These are phyloP conservation scores for Lycophotia porphyrea DNA, from an alignment of 2,888 invertebrate species.

Conservation along the genomic window DNA sequence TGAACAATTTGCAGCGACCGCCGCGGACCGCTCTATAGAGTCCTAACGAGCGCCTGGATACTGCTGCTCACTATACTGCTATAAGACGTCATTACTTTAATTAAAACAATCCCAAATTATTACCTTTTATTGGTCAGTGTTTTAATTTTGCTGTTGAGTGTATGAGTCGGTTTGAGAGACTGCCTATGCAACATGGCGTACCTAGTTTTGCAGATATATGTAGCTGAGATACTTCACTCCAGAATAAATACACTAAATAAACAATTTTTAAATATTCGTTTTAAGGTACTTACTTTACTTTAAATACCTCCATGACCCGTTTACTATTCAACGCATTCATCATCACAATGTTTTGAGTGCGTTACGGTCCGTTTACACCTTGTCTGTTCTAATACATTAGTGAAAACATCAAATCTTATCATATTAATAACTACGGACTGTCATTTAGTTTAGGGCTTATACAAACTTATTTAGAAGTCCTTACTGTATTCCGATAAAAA, in stretches of 20 bases:
- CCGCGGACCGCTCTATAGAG: constrained; percentile 38
- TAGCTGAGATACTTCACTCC: background rate
- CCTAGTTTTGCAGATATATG: background rate
- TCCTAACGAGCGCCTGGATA: constrained; percentile 59
- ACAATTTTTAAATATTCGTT: no score
- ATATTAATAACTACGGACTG: background rate
- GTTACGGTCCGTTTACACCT: no score
- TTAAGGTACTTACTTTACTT: no score
- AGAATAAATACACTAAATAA: background rate
- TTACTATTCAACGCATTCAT: no score
- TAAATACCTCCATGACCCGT: no score
- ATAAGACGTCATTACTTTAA: constrained; percentile 57
- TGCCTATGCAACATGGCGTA: background rate
- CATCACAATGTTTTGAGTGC: no score
- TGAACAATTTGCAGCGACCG: constrained; percentile 66
- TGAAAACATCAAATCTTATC: background rate
- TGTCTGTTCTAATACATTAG: background rate
- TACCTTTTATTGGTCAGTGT: constrained; percentile 39
- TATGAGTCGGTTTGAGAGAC: background rate
- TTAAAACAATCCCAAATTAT: constrained; percentile 52
- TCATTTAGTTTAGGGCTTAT: background rate
- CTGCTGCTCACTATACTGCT: constrained; percentile 53
- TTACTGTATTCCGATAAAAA: background rate
- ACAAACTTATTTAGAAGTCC: background rate
- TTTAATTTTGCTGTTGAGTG: constrained; percentile 37